Conservation (phyloP, 1,140 invertebrate species). For the Condylostylus longicornis region DNA sequence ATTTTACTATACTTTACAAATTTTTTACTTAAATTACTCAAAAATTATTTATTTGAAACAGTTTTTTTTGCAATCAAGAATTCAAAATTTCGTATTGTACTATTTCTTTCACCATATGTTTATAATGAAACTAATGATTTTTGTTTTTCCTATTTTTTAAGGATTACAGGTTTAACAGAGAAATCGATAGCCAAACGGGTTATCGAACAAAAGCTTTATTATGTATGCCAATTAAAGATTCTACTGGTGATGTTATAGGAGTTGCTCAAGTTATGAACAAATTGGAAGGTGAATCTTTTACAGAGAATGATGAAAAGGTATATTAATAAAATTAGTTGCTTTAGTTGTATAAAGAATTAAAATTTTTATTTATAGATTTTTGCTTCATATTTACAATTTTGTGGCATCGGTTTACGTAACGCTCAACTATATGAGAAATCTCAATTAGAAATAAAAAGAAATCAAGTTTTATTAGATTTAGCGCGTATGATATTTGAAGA, state of each 20-base stretch:
- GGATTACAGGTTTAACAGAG: constrained; percentile 82
- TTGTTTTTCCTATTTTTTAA: constrained; percentile 33
- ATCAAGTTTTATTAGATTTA: constrained; percentile 86
- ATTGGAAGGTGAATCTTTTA: constrained; percentile 62
- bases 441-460: constrained; percentile 83
- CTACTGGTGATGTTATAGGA: constrained; percentile 83
- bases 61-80: neutral
- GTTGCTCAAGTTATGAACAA: constrained; percentile 96
- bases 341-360: neutral
- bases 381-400: constrained; percentile 85
- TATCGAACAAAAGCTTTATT: constrained; percentile 83
- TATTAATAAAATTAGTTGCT: constrained; percentile 14
- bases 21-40: too few species aligned
- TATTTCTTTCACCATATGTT: constrained; percentile 1
- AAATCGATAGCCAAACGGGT: constrained; percentile 82
- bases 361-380: constrained; percentile 45
- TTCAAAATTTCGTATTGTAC: neutral
- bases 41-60: neutral
- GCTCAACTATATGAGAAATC: constrained; percentile 89
- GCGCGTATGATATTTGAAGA: constrained; percentile 94
- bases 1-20: too few species aligned
- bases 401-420: constrained; percentile 86
- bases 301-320: constrained; percentile 66
- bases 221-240: constrained; percentile 93
- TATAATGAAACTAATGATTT: neutral